Evolutionary conservation across 1,140 invertebrate species (phyloP).

Genomic region (Eurytemora carolleeae): DNA sequence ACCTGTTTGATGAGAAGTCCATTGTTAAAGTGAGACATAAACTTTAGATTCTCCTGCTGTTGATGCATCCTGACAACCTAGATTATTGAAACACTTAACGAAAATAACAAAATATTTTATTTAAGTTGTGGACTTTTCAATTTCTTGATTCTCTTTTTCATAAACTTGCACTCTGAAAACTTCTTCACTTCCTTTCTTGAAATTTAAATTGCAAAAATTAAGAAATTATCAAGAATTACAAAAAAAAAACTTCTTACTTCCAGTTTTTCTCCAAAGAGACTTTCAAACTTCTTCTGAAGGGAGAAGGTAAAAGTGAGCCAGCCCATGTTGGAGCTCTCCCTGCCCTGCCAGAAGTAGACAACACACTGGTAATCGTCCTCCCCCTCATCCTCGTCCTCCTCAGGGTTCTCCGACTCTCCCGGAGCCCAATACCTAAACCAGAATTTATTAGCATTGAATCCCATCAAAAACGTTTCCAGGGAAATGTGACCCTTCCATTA

Average conservation of each 20-base stretch:
- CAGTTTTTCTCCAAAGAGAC: conserved; percentile 76
- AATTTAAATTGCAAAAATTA: too few species aligned
- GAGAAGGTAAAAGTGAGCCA: conserved; percentile 98
- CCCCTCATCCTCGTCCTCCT: conserved; percentile 38
- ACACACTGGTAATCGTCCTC: conserved; percentile 86
- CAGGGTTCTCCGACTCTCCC: conserved; percentile 35
- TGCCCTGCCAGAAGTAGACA: conserved; percentile 89
- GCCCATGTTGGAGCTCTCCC: conserved; percentile 94
- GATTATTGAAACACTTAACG: too few species aligned
- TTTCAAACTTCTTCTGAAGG: conserved; percentile 92
- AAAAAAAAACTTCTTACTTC: too few species aligned
- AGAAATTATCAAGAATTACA: too few species aligned
- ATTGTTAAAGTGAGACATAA: conserved; percentile 89
- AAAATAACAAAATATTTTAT: too few species aligned
- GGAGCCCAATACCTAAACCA: conserved; percentile 78
- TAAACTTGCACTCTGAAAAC: too few species aligned
- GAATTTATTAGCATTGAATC: too few species aligned
- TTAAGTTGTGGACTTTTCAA: too few species aligned
- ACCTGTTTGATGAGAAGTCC: conserved; percentile 86
- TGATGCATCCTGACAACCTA: conserved; percentile 92
- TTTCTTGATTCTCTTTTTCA: too few species aligned
- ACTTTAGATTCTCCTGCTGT: conserved; percentile 97
- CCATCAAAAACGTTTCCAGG: too few species aligned
- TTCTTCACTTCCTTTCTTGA: too few species aligned
- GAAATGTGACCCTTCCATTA: too few species aligned